Evolutionary conservation across 2,888 invertebrate species (phyloP).

Genomic region (Choreutis nemorana): DNA sequence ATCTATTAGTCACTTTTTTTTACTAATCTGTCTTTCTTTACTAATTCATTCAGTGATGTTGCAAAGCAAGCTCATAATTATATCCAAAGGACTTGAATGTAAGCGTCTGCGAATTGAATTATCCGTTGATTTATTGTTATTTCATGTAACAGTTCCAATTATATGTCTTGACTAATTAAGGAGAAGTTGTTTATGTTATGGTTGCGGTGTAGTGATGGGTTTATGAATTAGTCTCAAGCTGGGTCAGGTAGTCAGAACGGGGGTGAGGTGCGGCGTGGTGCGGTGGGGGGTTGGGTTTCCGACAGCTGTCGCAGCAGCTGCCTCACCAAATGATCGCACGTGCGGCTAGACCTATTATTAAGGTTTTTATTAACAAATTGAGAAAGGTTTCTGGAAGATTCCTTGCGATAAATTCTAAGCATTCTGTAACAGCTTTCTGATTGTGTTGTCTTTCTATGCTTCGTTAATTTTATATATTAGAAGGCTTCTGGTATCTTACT

Average conservation of each 20-base stretch:
- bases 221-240: slow-evolving; percentile 7
- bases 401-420: slow-evolving; percentile 19
- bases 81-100: no score
- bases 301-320: slow-evolving; percentile 63
- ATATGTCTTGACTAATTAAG: slow-evolving; percentile 17
- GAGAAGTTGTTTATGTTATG: slow-evolving; percentile 15
- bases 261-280: slow-evolving; percentile 15
- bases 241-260: slow-evolving; percentile 28
- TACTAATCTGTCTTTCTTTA: no score
- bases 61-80: no score
- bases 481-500: no score
- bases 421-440: no score
- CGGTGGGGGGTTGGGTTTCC: slow-evolving; percentile 28
- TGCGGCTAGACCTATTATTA: slow-evolving; percentile 57
- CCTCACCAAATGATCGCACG: slow-evolving; percentile 35
- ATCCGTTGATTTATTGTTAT: slow-evolving; percentile 16
- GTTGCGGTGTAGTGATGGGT: slow-evolving; percentile 14
- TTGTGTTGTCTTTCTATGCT: no score
- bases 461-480: no score
- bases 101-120: slow-evolving; percentile 8
- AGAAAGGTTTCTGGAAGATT: slow-evolving; percentile 27
- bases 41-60: no score
- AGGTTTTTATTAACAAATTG: slow-evolving; percentile 37
- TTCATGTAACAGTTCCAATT: slow-evolving; percentile 16
- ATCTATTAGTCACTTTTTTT: no score